A percentile compares a stretch with the other conserved stretches of the same genome.
Evolutionary conservation across 1,140 invertebrate genomes (phyloP).

Genomic region (Papilio helenus): DNA sequence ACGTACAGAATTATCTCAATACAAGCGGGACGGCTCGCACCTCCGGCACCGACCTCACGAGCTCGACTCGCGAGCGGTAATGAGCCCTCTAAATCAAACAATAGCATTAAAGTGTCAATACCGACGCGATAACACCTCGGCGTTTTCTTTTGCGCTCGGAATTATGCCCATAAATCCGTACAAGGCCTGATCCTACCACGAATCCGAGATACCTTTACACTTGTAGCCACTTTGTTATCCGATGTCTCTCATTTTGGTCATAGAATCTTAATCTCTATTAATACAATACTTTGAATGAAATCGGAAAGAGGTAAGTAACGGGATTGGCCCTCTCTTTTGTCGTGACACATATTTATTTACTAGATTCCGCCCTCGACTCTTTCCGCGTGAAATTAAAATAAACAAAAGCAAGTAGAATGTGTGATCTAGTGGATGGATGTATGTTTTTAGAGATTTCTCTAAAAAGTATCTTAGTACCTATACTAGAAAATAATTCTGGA

Average conservation of each 20-base stretch:
- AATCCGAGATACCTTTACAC: slow-evolving; percentile 46
- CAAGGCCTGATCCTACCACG: slow-evolving; percentile 54
- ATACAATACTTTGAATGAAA: not conserved
- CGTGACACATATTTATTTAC: not conserved
- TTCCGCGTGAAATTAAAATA: too few relatives aligned
- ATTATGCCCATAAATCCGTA: slow-evolving; percentile 77
- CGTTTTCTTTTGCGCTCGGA: slow-evolving; percentile 77
- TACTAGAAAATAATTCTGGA: not conserved
- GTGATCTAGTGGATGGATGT: too few relatives aligned
- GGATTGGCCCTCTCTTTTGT: not conserved
- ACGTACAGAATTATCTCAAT: slow-evolving; percentile 66
- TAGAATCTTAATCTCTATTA: slow-evolving; percentile 28
- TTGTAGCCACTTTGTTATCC: slow-evolving; percentile 44
- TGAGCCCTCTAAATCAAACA: slow-evolving; percentile 82
- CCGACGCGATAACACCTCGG: slow-evolving; percentile 75
- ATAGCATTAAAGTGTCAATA: slow-evolving; percentile 82
- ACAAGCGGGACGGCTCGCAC: slow-evolving; percentile 52
- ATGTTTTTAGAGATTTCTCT: too few relatives aligned
- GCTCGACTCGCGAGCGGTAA: slow-evolving; percentile 70
- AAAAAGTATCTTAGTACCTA: too few relatives aligned
- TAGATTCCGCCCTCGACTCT: too few relatives aligned
- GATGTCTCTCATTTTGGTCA: slow-evolving; percentile 46
- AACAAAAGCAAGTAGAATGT: too few relatives aligned
- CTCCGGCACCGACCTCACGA: slow-evolving; percentile 61
- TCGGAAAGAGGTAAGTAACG: not conserved